Percentiles rank a stretch among this genome's conserved stretches.
Evolutionary conservation across 1,140 invertebrate genomes (phyloP).

Genomic region (Aphidius ervi): DNA sequence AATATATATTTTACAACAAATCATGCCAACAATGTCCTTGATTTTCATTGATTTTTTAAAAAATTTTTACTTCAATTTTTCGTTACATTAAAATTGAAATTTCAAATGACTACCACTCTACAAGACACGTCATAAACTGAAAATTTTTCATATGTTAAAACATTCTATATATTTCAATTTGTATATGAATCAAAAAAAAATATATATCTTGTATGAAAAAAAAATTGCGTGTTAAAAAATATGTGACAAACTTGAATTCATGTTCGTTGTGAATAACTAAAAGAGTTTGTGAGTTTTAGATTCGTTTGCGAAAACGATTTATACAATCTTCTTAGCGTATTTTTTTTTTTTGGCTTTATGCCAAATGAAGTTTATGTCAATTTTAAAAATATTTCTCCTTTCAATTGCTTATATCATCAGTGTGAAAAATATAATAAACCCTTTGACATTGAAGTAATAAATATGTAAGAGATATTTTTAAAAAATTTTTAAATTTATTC

Average conservation of each 20-base stretch:
- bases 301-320: conserved; percentile 6
- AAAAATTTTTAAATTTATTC: too few species aligned
- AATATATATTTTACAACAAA: too few species aligned
- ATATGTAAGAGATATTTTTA: neutral
- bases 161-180: too few species aligned
- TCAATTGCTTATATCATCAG: neutral
- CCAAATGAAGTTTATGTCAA: conserved; percentile 8
- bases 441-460: neutral
- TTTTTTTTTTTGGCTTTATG: conserved; percentile 7
- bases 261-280: neutral
- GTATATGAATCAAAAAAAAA: too few species aligned
- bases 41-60: too few species aligned
- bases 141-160: too few species aligned
- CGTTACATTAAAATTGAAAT: too few species aligned
- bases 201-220: conserved; percentile 7
- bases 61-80: too few species aligned
- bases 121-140: too few species aligned
- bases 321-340: conserved; percentile 1
- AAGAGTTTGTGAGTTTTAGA: neutral
- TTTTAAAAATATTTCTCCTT: neutral
- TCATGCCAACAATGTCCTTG: too few species aligned
- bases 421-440: neutral
- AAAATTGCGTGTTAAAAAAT: conserved; percentile 13
- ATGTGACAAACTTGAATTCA: neutral
- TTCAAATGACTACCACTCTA: too few species aligned